A percentile compares a stretch with the other conserved stretches of the same genome.
These are phyloP conservation scores for Drosophila parthenogenetica DNA, from an alignment of 2,888 invertebrate species.

Conservation along the genomic window DNA sequence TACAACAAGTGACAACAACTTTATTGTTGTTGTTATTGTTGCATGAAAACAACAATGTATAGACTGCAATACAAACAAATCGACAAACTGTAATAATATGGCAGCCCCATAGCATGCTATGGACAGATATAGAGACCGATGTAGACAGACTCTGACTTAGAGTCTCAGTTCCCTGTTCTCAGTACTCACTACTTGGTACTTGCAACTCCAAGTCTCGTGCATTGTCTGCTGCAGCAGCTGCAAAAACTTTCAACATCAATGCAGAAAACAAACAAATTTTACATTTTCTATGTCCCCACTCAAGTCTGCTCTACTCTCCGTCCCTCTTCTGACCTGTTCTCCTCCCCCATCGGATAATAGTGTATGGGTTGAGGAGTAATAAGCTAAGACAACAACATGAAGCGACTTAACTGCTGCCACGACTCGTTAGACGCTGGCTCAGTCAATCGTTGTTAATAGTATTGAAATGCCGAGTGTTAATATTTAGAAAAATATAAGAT, in stretches of 20 bases:
- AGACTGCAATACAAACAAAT: slow-evolving; percentile 68
- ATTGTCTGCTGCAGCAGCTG: slow-evolving; percentile 74
- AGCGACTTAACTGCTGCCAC: slow-evolving; percentile 48
- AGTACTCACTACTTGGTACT: not conserved
- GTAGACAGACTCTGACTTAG: not conserved
- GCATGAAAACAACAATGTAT: slow-evolving; percentile 57
- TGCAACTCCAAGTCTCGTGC: slow-evolving; percentile 16
- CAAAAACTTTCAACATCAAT: slow-evolving; percentile 76
- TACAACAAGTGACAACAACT: slow-evolving; percentile 46
- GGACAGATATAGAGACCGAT: slow-evolving; percentile 28
- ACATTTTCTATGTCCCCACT: slow-evolving; percentile 59
- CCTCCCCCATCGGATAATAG: slow-evolving; percentile 18
- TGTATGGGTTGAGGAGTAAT: slow-evolving; percentile 12
- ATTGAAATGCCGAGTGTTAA: not conserved
- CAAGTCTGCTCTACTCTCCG: not conserved
- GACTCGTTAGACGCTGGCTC: slow-evolving; percentile 43
- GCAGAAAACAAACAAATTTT: slow-evolving; percentile 74
- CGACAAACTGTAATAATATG: slow-evolving; percentile 73
- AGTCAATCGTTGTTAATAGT: not conserved
- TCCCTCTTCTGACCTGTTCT: not conserved
- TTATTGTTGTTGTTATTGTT: slow-evolving; percentile 44
- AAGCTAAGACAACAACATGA: slow-evolving; percentile 20
- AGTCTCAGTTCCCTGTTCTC: not conserved
- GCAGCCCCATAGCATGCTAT: slow-evolving; percentile 52
- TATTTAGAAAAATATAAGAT: too few relatives aligned